Evolutionary conservation across 1,140 invertebrate genomes (phyloP), one percentile per base, ranked within the genome.

Genomic region (Steinernema feltiae): DNA sequence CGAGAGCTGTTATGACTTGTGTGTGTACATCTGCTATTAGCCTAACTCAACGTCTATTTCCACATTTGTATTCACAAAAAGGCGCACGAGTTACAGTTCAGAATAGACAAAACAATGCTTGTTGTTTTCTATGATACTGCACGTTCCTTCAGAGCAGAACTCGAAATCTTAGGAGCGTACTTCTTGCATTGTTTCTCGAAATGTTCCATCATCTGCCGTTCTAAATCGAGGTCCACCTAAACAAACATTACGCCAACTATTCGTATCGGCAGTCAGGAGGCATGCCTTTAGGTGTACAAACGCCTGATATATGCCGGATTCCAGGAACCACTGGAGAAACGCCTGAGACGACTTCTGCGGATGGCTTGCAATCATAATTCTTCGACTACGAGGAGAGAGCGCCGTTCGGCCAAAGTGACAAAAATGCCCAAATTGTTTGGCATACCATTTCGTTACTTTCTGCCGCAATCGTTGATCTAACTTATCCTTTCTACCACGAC

Each of bases 391-490:
- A 17, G 53, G 3, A 21, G 53, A 73, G 2, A 74, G 32, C 71
- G 35, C 30, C 29, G 71, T 75, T 30, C 41, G 21, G 15, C 35
- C 74, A 18, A 32, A 29, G 21, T 32, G 7, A 21, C 69, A 75
- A 46, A 73, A 75, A 46, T 75, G 74, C 1, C 74, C 74, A 46
- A 75, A 75, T 15, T 73, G 69, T 41, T 74, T 63, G 21, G 74
- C 74, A 35, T 76, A 75, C 74, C 74, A 75, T n/a, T 73, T 75
- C 3, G 71, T 31, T 31, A 73, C 31, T 30, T 31, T 74, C 30
- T 32, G 18, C n/a, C n/a, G n/a, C n/a, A n/a, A n/a, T n/a, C n/a
- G n/a, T n/a, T n/a, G n/a, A n/a, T n/a, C n/a, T n/a, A n/a, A n/a
- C n/a, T n/a, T n/a, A n/a, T 73, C 27, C 71, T 21, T 48, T 1